Evolutionary conservation across 2,113 vertebrate genomes (phyloP), one percentile per base, ranked within the genome.

Genomic region (Epinephelus moara): DNA sequence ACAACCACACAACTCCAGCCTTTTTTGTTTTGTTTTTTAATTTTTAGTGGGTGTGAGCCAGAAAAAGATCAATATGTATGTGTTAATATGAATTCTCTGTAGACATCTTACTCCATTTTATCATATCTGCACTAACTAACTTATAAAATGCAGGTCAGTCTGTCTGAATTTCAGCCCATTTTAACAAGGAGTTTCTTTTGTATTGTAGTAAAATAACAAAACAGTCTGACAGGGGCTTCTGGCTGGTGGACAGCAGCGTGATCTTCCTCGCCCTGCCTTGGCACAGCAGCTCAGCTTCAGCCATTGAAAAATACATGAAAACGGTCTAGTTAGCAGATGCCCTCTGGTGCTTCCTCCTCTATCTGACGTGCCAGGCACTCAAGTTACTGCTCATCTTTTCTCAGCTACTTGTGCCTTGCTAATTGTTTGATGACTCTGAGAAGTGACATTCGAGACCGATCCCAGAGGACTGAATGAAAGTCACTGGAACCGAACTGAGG

Each of bases 251-350:
- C 40, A 61, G 45, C 49, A 21, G 69, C 53, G 30, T 73, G 3
- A 7, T 75, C 66, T 78, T 67, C 62, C 27, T 60, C 5, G 9
- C 21, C 60, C 33, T 18, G 7, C 27, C 13, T 19, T 19, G 19
- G 23, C 68, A 77, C 37, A 17, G 49, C 69, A 70, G 74, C 78
- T 84, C 62, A 81, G 57, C 82, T 21, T n/a, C 50, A 69, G 50
- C 64, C 80, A 69, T 84, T 91, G 56, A 89, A 83, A 81, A 86
- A 88, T 82, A 66, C 81, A 90, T 91, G 89, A 80, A 80, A 89
- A 77, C 27, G 27, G 10, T 33, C 33, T 23, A 8, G 23, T 85
- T 78, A 40, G 49, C 19, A 14, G 67, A 25, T 13, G 64, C 78
- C 42, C 47, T 80, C 47, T 37, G 27, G 63, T 56, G 57, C n/a